Evolutionary conservation across 2,888 invertebrate species (phyloP), one percentile per base, ranked within the genome.

Genomic region (Oscheius sp.): DNA sequence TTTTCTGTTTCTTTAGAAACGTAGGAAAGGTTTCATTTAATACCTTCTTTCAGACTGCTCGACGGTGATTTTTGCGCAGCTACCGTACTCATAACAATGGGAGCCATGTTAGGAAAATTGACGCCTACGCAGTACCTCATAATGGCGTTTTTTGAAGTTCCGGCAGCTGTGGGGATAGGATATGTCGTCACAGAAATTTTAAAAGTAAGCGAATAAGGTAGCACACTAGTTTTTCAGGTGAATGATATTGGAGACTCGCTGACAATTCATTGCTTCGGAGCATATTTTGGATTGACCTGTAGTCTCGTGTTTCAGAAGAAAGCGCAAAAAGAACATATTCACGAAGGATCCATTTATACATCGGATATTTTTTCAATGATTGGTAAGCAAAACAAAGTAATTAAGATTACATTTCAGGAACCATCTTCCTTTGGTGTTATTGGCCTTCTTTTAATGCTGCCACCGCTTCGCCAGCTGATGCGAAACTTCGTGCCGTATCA

Each of bases 281-380:
- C 95, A 20, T 95, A 95, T 87, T 96, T 95, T 86, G 96, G 96
- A 6, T 89, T 96, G 63, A 93, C 93, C 0, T 92, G 91, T 4
- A 92, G 94, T 76, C 89, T 91, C 73, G 91, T 92, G 50, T 86
- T 89, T 38, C 86, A 86, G 73, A 82, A 83, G 44, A 81, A 90
- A 78, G 32, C 65, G 32, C 74, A 77, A 51, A 47, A 63, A 44
- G 69, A 62, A 5, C 72, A 71, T 65, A 68, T 66, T 51, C 71
- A 82, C 67, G 92, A 93, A 85, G 91, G 90, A 24, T 90, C 94
- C 4, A 91, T 89, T 67, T 94, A 94, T 85, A 90, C 90, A 30
- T 94, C 95, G 0, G 95, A 96, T 87, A 88, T 95, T 68, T 94
- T 95, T 85, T 92, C 95, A 17, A 95, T 95, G 94, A 91, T 96